Percentiles rank a stretch among this genome's conserved stretches.
Evolutionary conservation across 2,113 vertebrate species (phyloP).

Genomic region (Empidonax traillii): DNA sequence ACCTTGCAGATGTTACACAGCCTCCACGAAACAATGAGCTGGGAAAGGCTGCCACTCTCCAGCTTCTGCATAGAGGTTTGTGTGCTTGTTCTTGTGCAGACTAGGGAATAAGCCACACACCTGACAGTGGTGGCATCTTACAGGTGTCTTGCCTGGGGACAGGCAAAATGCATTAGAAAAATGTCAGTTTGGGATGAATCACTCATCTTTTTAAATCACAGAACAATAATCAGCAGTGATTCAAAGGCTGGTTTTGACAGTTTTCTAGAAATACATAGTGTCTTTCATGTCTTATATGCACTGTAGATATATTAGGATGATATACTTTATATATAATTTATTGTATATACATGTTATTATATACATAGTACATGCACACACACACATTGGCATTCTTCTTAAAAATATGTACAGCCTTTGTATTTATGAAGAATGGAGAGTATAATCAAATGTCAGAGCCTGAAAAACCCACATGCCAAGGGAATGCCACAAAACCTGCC

Average conservation of each 20-base stretch:
- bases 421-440: not conserved
- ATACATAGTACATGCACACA: too few relatives aligned
- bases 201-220: not conserved
- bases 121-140: not conserved
- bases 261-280: not conserved
- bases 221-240: not conserved
- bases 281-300: not conserved
- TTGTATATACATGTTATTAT: accelerated
- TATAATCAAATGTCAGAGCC: not conserved
- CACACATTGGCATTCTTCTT: not conserved
- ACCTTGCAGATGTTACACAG: not conserved
- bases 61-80: not conserved
- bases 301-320: not conserved
- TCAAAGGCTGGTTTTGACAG: not conserved
- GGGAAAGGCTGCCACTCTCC: not conserved
- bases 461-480: not conserved
- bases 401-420: not conserved
- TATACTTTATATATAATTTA: not conserved
- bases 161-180: not conserved
- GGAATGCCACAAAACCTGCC: accelerated
- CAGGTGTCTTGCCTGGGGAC: not conserved
- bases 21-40: not conserved
- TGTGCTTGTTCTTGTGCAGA: not conserved
- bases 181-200: not conserved
- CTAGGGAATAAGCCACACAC: not conserved